These are phyloP conservation scores for Lycopodina hypogea DNA, from an alignment of 37 sponge, comb jelly and placozoan species.

Conservation along the genomic window DNA sequence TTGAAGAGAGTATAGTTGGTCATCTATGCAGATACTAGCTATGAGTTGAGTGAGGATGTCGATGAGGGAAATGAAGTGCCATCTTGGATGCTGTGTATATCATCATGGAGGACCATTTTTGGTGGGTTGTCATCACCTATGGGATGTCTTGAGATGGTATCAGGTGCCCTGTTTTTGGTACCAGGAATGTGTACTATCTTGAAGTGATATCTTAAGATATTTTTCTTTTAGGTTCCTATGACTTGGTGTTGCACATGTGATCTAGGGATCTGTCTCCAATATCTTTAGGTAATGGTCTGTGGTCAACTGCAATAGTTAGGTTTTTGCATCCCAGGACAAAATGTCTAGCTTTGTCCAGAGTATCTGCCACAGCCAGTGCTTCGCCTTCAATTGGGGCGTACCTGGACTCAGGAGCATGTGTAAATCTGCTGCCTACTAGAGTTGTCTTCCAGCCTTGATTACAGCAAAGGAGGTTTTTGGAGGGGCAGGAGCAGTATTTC, in stretches of 20 bases:
- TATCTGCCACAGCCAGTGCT: slow-evolving; percentile 46
- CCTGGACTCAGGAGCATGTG: slow-evolving; percentile 42
- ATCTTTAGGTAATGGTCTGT: slow-evolving; percentile 8
- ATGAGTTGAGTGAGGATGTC: slow-evolving; percentile 41
- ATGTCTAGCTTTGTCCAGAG: slow-evolving; percentile 50
- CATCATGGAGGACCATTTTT: slow-evolving; percentile 39
- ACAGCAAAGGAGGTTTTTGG: slow-evolving; percentile 43
- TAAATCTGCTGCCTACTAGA: slow-evolving; percentile 51
- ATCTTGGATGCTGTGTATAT: slow-evolving; percentile 30
- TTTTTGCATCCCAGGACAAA: slow-evolving; percentile 50
- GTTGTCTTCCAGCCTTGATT: slow-evolving; percentile 37
- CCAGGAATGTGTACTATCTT: slow-evolving; percentile 46
- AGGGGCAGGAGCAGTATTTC: slow-evolving; percentile 40
- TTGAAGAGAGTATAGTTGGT: slow-evolving; percentile 15
- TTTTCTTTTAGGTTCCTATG: too few species aligned
- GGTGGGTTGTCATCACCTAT: slow-evolving; percentile 24
- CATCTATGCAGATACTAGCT: slow-evolving; percentile 20
- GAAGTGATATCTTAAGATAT: slow-evolving; percentile 21
- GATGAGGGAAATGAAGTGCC: not conserved
- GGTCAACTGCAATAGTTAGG: slow-evolving; percentile 29
- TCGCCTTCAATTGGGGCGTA: slow-evolving; percentile 53
- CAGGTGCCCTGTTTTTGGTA: slow-evolving; percentile 33
- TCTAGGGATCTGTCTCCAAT: slow-evolving; percentile 11
- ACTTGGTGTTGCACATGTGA: slow-evolving; percentile 12
- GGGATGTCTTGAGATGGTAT: slow-evolving; percentile 43